phyloP scores from a whole-genome alignment of 2,113 vertebrate genomes.

The Gorsachius goisagi region DNA sequence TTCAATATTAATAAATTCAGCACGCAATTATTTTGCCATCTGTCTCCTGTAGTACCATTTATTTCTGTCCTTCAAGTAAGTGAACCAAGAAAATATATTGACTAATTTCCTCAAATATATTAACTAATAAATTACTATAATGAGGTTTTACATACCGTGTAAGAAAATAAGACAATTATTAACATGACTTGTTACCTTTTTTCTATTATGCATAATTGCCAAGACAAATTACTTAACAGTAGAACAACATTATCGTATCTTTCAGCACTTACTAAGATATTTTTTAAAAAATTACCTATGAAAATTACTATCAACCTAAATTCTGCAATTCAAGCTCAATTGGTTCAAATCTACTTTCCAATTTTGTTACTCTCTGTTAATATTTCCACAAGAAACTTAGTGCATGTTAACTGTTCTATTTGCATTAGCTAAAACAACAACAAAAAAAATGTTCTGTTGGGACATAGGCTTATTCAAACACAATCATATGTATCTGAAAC shows the following conservation, averaged over 20 bases:
- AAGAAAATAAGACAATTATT: background rate
- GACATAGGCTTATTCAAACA: background rate
- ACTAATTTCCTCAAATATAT: background rate
- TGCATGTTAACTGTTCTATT: background rate
- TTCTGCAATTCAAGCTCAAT: background rate
- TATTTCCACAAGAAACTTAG: background rate
- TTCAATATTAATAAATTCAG: constrained; percentile 15
- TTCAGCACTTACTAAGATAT: background rate
- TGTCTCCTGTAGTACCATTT: constrained; percentile 1
- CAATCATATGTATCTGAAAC: background rate
- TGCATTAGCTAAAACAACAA: background rate
- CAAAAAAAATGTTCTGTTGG: background rate
- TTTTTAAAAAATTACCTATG: background rate
- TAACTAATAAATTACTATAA: background rate
- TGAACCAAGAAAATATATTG: background rate
- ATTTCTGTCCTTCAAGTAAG: background rate
- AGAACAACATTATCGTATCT: background rate
- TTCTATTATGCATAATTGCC: background rate
- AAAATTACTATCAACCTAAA: background rate
- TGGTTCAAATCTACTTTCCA: background rate
- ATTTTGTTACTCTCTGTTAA: background rate
- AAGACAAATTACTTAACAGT: background rate
- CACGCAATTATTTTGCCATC: constrained; percentile 45
- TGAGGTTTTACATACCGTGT: background rate
- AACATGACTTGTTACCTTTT: background rate